These are phyloP conservation scores for Tinamus major DNA, from an alignment of 2,797 vertebrate genomes.

Conservation along the genomic window DNA sequence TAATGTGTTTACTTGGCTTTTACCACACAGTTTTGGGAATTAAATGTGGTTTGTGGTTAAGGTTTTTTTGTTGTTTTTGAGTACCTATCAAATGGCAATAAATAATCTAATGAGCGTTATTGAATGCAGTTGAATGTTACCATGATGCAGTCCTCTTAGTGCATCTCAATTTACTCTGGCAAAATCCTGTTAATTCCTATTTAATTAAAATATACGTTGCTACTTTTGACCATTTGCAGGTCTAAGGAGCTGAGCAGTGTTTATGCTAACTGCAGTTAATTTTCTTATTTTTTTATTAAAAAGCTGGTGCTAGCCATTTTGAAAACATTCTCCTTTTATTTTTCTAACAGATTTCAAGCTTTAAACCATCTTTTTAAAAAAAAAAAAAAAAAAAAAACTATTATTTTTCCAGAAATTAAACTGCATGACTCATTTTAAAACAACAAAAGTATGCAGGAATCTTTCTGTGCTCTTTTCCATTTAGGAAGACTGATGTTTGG, in stretches of 20 bases:
- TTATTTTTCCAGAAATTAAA: not conserved
- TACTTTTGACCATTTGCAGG: slow-evolving; percentile 18
- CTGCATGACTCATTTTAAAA: not conserved
- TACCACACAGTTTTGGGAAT: slow-evolving; percentile 21
- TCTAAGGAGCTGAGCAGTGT: slow-evolving; percentile 31
- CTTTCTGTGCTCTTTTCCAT: not conserved
- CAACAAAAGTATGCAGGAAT: not conserved
- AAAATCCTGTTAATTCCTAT: slow-evolving; percentile 13
- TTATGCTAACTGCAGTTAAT: not conserved
- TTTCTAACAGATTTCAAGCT: slow-evolving; percentile 19
- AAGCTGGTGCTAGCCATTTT: slow-evolving; percentile 41
- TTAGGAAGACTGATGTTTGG: not conserved
- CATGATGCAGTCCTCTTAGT: not conserved
- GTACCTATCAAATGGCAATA: not conserved
- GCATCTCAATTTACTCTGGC: not conserved
- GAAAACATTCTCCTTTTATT: not conserved
- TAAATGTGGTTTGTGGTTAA: slow-evolving; percentile 39
- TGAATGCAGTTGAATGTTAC: not conserved
- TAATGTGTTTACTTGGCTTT: slow-evolving; percentile 58
- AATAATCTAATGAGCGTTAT: slow-evolving; percentile 9
- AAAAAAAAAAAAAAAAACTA: not conserved
- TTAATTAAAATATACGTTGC: slow-evolving; percentile 18
- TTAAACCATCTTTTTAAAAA: not conserved
- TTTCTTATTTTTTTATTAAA: not conserved
- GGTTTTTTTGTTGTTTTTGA: slow-evolving; percentile 7